Conservation (phyloP, 1,140 invertebrate species). For the Drosophila aff. region DNA sequence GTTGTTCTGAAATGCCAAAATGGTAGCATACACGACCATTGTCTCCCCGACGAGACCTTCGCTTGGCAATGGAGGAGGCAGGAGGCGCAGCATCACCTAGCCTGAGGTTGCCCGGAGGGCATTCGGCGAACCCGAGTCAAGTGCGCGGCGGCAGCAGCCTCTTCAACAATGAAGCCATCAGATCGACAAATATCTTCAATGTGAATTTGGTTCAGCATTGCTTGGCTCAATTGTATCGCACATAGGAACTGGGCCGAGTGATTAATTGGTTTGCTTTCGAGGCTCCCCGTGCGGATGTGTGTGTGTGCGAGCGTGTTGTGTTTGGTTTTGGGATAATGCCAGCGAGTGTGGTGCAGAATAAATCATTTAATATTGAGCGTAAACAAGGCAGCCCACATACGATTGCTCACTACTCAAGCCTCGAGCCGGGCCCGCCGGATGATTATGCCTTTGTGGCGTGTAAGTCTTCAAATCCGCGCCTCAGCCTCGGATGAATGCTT, state of each 20-base stretch:
- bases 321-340: constrained; percentile 55
- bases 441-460: constrained; percentile 62
- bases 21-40: constrained; percentile 41
- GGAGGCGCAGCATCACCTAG: constrained; percentile 52
- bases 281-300: constrained; percentile 3
- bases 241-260: constrained; percentile 70
- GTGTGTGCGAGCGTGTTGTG: constrained; percentile 13
- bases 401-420: constrained; percentile 28
- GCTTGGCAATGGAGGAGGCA: constrained; percentile 64
- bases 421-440: constrained; percentile 33
- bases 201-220: constrained; percentile 62
- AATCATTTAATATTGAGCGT: constrained; percentile 54
- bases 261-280: constrained; percentile 71
- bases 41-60: constrained; percentile 56
- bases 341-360: constrained; percentile 42
- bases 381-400: constrained; percentile 64
- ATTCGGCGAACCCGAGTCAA: constrained; percentile 42
- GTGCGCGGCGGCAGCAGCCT: constrained; percentile 37
- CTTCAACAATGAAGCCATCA: constrained; percentile 81
- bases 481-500: constrained; percentile 52
- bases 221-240: constrained; percentile 61
- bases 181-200: constrained; percentile 67
- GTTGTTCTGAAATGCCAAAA: constrained; percentile 61
- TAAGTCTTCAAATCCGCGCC: constrained; percentile 37
- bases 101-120: constrained; percentile 44